Base-by-base conservation (phyloP, 2,113 vertebrate genomes). In the Stegastes partitus region DNA sequence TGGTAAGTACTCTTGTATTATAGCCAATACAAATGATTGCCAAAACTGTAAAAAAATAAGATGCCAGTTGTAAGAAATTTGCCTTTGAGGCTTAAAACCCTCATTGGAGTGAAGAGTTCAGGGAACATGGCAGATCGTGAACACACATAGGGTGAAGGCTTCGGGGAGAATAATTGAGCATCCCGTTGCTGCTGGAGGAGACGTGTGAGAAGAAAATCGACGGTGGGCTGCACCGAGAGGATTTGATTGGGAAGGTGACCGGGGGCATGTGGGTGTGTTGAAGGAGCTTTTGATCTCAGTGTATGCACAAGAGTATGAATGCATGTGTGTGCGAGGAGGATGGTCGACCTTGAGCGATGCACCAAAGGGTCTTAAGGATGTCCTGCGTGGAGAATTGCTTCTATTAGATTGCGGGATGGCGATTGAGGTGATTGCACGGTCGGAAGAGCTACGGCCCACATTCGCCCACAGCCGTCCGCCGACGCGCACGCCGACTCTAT, bases 291-390 rank as follows among this genome's bases (percentile, higher is more conserved):
- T 79, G 67, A 84, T 86, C 56, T 83, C 25, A 12, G 69, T 42
- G 62, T 68, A 56, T 63, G 54, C 37, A 28, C 10, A 19, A 14
- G n/a, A 75, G 65, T 76, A 3, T 68, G 51, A 56, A 26, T 70
- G 63, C 21, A 23, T 77, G 44, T 34, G 31, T 61, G 64, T 55
- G 49, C 21, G 65, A 68, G 45, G 42, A 49, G 39, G 59, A 63
- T 63, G 80, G 28, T 49, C 87, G 82, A 89, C 88, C 90, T 91
- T 90, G 89, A 87, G 62, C 77, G 68, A 81, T 68, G 68, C 74
- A 72, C 28, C 15, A 58, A 34, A 56, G 54, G 75, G 42, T 72
- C 79, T 85, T 76, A 77, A 83, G 61, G 72, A 81, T 57, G 81
- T 87, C 75, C 75, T 81, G 39, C 22, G 5, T 72, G 49, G 74